Percentiles rank a stretch among this genome's conserved stretches.
Conservation (phyloP, 1,140 invertebrate genomes). For the Planococcus citri region DNA sequence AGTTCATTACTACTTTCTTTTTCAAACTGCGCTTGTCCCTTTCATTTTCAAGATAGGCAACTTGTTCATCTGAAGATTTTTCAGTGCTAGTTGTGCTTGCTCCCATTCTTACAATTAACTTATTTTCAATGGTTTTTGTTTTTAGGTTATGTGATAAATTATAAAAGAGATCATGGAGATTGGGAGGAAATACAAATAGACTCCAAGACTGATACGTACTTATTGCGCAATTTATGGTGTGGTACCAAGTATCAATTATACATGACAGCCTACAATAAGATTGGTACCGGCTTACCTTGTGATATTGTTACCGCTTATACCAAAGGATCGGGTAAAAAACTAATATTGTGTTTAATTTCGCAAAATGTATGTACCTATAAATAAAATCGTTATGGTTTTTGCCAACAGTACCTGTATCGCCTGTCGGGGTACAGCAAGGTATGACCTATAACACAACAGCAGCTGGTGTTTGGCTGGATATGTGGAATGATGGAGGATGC, state of each 20-base stretch:
- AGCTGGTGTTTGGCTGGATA: slow-evolving; percentile 73
- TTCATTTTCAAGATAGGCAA: too few relatives aligned
- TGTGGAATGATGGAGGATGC: slow-evolving; percentile 80
- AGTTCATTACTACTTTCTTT: too few relatives aligned
- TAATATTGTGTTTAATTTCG: background rate
- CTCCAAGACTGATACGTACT: slow-evolving; percentile 59
- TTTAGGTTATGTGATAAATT: slow-evolving; percentile 69
- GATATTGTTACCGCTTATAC: slow-evolving; percentile 72
- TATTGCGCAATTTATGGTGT: slow-evolving; percentile 69
- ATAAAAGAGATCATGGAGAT: slow-evolving; percentile 74
- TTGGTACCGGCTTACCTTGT: slow-evolving; percentile 74
- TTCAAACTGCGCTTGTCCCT: too few relatives aligned
- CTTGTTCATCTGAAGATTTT: too few relatives aligned
- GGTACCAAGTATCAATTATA: slow-evolving; percentile 77
- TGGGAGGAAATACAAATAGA: slow-evolving; percentile 76
- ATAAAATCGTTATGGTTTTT: background rate
- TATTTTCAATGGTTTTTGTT: background rate
- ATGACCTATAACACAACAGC: slow-evolving; percentile 77
- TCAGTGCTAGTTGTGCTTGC: too few relatives aligned
- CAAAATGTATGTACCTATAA: background rate
- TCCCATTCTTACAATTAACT: too few relatives aligned
- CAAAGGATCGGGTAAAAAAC: slow-evolving; percentile 50
- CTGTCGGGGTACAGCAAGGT: slow-evolving; percentile 61
- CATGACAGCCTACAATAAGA: slow-evolving; percentile 75
- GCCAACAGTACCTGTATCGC: slow-evolving; percentile 54